Evolutionary conservation across 1,140 invertebrate genomes (phyloP).

Genomic region (Aphaenogaster rudis): DNA sequence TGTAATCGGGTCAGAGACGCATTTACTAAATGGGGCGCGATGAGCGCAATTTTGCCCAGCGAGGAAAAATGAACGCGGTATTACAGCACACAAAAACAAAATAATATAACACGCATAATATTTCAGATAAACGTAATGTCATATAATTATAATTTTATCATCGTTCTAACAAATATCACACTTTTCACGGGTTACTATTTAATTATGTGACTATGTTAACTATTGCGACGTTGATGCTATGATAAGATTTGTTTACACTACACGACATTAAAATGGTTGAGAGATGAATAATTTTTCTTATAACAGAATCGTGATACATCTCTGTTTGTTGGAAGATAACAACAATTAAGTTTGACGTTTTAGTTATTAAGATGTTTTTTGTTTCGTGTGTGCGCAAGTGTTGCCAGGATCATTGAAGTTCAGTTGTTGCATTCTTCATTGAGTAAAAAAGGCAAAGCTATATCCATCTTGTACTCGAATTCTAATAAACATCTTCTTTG

Average conservation of each 20-base stretch:
- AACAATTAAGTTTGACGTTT: no score
- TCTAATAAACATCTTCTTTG: no score
- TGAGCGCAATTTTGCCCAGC: constrained; percentile 48
- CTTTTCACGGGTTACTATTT: background rate
- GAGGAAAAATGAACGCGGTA: constrained; percentile 46
- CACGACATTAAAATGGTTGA: background rate
- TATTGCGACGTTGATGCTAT: background rate
- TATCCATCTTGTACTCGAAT: no score
- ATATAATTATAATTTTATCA: constrained; percentile 43
- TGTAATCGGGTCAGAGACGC: constrained; percentile 51
- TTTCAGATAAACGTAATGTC: constrained; percentile 23
- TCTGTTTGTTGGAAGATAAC: no score
- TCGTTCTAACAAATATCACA: constrained; percentile 20
- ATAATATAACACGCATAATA: constrained; percentile 37
- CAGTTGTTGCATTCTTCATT: no score
- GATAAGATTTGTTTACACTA: background rate
- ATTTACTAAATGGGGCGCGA: constrained; percentile 47
- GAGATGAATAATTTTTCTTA: background rate
- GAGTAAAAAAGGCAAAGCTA: no score
- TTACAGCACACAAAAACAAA: constrained; percentile 38
- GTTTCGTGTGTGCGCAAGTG: no score
- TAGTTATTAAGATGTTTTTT: no score
- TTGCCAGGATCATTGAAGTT: no score
- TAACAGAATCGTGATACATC: background rate
- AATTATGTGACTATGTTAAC: background rate